These are phyloP conservation scores for Conopomorpha cramerella DNA, from an alignment of 1,140 invertebrate species.

Conservation along the genomic window DNA sequence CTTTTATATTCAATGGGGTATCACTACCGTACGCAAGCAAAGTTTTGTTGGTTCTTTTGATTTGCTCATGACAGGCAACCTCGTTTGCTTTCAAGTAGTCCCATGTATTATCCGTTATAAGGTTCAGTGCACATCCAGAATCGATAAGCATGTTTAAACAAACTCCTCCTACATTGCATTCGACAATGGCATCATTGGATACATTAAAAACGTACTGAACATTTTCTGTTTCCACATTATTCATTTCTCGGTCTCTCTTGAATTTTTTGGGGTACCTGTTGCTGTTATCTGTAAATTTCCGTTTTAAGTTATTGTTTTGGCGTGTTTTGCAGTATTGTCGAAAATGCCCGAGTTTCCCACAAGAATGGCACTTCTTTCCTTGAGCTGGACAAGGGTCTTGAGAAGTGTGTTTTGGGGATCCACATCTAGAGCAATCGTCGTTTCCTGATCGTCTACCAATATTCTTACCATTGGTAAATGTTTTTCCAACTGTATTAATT, in stretches of 20 bases:
- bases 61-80: background rate
- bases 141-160: background rate
- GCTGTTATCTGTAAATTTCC: background rate
- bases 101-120: conserved; percentile 2
- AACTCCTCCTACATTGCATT: background rate
- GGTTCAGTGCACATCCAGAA: conserved; percentile 1
- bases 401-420: background rate
- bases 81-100: background rate
- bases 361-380: conserved; percentile 3
- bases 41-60: background rate
- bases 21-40: background rate
- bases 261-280: background rate
- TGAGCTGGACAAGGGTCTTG: conserved; percentile 1
- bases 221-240: conserved; percentile 5
- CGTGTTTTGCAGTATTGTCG: conserved; percentile 4
- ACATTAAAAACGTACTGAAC: conserved; percentile 4
- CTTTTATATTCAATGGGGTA: background rate
- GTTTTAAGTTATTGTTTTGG: background rate
- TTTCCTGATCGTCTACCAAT: no score
- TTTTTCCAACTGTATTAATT: no score
- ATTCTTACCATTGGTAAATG: no score
- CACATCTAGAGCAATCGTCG: conserved; percentile 3
- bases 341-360: conserved; percentile 5
- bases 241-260: conserved; percentile 4
- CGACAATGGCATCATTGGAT: background rate